Evolutionary conservation across 2,113 vertebrate species (phyloP).

Genomic region (Toxotes chatareus): DNA sequence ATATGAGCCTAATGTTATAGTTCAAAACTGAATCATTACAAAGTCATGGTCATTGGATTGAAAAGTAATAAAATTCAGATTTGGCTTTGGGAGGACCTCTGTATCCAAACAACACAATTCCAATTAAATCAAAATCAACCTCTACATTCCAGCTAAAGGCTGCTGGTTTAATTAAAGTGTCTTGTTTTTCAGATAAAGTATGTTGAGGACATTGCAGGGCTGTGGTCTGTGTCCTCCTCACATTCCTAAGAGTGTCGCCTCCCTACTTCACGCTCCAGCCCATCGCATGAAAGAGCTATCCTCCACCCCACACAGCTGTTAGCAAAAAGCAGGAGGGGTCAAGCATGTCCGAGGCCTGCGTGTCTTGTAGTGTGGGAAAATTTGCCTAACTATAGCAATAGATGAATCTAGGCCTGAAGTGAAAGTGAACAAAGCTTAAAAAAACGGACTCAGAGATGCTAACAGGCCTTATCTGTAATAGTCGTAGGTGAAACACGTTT

Average conservation of each 20-base stretch:
- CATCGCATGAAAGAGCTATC: slow-evolving; percentile 60
- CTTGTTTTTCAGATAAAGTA: neutral
- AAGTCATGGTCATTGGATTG: neutral
- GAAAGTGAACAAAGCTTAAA: slow-evolving; percentile 2
- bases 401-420: neutral
- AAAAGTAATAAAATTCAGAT: neutral
- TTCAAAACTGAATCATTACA: neutral
- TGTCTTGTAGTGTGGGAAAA: slow-evolving; percentile 46
- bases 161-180: neutral
- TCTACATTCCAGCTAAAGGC: neutral
- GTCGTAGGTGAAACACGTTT: no score
- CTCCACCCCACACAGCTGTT: slow-evolving; percentile 58
- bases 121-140: neutral
- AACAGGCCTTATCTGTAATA: neutral
- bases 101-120: neutral
- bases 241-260: slow-evolving; percentile 70
- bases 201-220: neutral
- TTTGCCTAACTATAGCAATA: neutral
- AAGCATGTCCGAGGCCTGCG: neutral
- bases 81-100: neutral
- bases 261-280: slow-evolving; percentile 67
- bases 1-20: neutral
- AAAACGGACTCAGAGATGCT: neutral
- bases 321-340: slow-evolving; percentile 22
- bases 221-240: slow-evolving; percentile 30